Evolutionary conservation across 35 echinoderm and acorn worm genomes (phyloP).

Genomic region (Anneissia japonica): DNA sequence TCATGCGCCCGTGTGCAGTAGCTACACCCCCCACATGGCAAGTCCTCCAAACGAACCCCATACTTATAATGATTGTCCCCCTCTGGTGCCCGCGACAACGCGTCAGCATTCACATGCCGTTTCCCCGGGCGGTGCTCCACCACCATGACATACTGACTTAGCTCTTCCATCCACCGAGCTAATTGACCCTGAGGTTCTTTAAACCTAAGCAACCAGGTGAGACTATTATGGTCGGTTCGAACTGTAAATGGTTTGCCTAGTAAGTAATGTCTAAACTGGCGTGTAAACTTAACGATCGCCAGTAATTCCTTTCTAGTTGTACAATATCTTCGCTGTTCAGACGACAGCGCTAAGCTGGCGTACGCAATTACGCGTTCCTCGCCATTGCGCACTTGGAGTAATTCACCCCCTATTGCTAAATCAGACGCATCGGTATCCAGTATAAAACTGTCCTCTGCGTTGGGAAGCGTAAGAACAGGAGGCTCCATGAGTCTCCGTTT

Average conservation of each 20-base stretch:
- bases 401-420: conserved; percentile 34
- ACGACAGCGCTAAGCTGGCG: conserved; percentile 18
- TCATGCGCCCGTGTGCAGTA: conserved; percentile 39
- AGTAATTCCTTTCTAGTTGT: conserved; percentile 31
- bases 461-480: conserved; percentile 11
- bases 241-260: conserved; percentile 35
- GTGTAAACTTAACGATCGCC: conserved; percentile 33
- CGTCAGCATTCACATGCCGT: conserved; percentile 45
- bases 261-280: conserved; percentile 46
- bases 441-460: neutral
- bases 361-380: conserved; percentile 46
- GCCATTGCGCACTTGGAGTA: conserved; percentile 9
- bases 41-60: neutral
- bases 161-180: conserved; percentile 31
- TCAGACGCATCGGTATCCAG: conserved; percentile 23
- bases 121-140: conserved; percentile 14
- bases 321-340: conserved; percentile 38
- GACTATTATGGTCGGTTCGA: conserved; percentile 44
- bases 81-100: conserved; percentile 17
- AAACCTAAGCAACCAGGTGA: conserved; percentile 44
- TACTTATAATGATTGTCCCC: neutral
- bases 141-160: conserved; percentile 25
- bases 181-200: conserved; percentile 13
- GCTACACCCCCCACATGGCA: conserved; percentile 40
- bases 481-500: neutral